Evolutionary conservation across 2,113 vertebrate genomes (phyloP), one percentile per base, ranked within the genome.

Genomic region (Stomatorhinus ivindoensis): DNA sequence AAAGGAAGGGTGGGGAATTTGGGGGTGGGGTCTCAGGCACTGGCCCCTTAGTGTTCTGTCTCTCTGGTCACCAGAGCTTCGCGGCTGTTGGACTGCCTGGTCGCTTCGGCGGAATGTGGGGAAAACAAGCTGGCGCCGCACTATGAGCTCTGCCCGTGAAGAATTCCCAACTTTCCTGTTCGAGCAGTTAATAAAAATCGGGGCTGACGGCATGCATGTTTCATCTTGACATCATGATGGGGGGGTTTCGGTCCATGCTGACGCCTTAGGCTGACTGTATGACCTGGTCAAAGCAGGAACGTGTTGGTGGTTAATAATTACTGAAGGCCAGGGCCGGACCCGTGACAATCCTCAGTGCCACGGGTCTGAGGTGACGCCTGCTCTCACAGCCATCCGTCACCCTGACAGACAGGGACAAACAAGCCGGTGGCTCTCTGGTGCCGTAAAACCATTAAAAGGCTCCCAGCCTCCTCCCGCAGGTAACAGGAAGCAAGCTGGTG

Each of bases 361-460:
- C 82, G 48, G n/a, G 47, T 86, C 31, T n/a, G 83, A 4, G 46
- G 21, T n/a, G 24, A 48, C 46, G 17, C 83, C 47, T 86, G 83
- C 44, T 50, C 24, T 50, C 10, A 15, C 46, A 13, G 24, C 10
- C n/a, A 15, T 48, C 9, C 46, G n/a, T 86, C 83, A 86, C 83
- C 44, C 24, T 15, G 83, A 47, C 83, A 5, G 83, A 31, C 83
- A 13, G 47, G 46, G 46, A 48, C 83, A 85, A 27, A 48, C 44
- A 86, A 13, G 13, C 47, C 11, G 11, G 47, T n/a, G 24, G 46
- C 83, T 48, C 24, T 1, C 24, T 27, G 83, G 21, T 47, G 83
- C 44, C 44, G n/a, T 86, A 86, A 50, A 86, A n/a, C 83, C 44
- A 86, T 86, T 27, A 86, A 86, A 86, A 86, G n/a, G 11, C 83